phyloP scores from a whole-genome alignment of 2,888 invertebrate genomes.

The Eudemis profundana region DNA sequence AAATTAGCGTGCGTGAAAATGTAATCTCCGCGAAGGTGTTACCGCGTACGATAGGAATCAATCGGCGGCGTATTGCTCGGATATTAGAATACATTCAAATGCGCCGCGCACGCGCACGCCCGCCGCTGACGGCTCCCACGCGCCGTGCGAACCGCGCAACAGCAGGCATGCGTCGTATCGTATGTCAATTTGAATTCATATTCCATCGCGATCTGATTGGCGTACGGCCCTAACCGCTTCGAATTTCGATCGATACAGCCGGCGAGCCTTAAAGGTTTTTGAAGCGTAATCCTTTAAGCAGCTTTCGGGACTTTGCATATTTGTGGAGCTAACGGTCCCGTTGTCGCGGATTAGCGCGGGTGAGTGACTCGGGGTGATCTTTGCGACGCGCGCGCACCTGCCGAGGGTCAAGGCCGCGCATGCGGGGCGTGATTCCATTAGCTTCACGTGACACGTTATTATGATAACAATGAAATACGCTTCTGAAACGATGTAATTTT shows the following conservation, averaged over 20 bases:
- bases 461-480: background rate
- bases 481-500: too few species aligned
- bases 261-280: constrained; percentile 24
- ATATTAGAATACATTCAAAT: constrained; percentile 51
- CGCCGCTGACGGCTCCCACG: constrained; percentile 45
- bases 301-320: constrained; percentile 31
- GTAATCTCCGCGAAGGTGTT: constrained; percentile 46
- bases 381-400: constrained; percentile 60
- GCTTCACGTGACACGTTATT: constrained; percentile 4
- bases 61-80: constrained; percentile 43
- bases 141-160: constrained; percentile 34
- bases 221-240: constrained; percentile 16
- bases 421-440: constrained; percentile 47
- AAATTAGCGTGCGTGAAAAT: background rate
- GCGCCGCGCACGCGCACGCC: constrained; percentile 31
- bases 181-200: constrained; percentile 33
- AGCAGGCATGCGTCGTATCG: constrained; percentile 22
- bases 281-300: constrained; percentile 29
- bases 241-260: constrained; percentile 25
- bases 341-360: constrained; percentile 51
- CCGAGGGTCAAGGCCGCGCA: constrained; percentile 49
- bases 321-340: constrained; percentile 13
- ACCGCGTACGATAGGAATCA: constrained; percentile 55
- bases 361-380: constrained; percentile 75
- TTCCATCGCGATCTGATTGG: constrained; percentile 32